Percentiles rank a stretch among this genome's conserved stretches.
phyloP scores from a whole-genome alignment of 2,797 vertebrate species.

The Macrochelys suwanniensis region DNA sequence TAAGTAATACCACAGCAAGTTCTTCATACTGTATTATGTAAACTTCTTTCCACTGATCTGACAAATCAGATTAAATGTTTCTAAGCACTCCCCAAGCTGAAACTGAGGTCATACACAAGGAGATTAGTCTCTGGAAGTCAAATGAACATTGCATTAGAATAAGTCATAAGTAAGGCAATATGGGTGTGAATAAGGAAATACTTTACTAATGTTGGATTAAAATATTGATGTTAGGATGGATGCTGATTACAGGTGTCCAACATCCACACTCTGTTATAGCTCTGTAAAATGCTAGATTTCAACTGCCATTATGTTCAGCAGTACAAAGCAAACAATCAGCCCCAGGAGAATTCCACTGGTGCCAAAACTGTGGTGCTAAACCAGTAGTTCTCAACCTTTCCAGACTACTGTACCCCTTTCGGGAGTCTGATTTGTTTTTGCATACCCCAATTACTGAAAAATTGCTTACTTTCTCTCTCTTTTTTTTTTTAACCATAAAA shows the following conservation, averaged over 20 bases:
- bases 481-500: no score
- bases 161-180: constrained; percentile 6
- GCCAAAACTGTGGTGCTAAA: not conserved
- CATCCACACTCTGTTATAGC: not conserved
- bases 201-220: not conserved
- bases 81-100: constrained; percentile 5
- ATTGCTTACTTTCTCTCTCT: no score
- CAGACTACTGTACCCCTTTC: no score
- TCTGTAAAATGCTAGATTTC: not conserved
- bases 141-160: not conserved
- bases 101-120: constrained; percentile 9
- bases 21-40: constrained; percentile 37
- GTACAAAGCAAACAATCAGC: not conserved
- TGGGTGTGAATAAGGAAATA: not conserved
- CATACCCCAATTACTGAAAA: no score
- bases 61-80: constrained; percentile 58
- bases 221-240: not conserved
- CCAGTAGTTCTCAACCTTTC: not conserved
- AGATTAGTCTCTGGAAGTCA: not conserved
- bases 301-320: not conserved
- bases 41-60: constrained; percentile 33
- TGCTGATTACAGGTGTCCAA: not conserved
- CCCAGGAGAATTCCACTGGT: not conserved
- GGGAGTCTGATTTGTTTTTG: no score
- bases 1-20: constrained; percentile 14